These are phyloP conservation scores for Alentia gelatinosa DNA, from an alignment of 2,888 invertebrate species.

Conservation along the genomic window DNA sequence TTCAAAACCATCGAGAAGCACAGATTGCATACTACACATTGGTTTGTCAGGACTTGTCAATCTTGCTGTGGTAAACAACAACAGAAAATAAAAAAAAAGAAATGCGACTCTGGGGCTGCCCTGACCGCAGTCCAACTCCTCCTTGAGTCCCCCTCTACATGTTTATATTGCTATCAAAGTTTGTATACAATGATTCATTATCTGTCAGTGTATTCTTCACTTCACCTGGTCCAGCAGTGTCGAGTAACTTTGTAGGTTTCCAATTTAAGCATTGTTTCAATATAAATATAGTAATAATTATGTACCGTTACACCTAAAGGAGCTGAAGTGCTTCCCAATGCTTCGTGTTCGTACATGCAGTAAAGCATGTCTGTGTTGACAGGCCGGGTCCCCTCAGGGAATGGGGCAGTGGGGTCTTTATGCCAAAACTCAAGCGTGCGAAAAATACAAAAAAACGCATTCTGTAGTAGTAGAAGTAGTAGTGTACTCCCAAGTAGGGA, in stretches of 20 bases:
- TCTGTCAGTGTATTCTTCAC: not conserved
- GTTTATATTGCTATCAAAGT: conserved; percentile 5
- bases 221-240: conserved; percentile 36
- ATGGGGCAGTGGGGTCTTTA: too few species aligned
- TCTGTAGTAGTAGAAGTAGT: too few species aligned
- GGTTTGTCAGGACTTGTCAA: conserved; percentile 4
- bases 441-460: too few species aligned
- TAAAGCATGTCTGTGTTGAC: too few species aligned
- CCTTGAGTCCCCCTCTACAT: not conserved
- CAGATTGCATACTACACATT: conserved; percentile 35
- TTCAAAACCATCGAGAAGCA: conserved; percentile 49
- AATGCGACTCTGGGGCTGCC: not conserved
- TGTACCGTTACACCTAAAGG: not conserved
- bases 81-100: conserved; percentile 11
- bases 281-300: conserved; percentile 34
- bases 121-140: not conserved
- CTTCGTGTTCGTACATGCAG: not conserved
- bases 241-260: not conserved
- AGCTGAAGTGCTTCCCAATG: not conserved
- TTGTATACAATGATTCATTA: conserved; percentile 12
- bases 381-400: too few species aligned
- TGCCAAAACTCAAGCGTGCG: too few species aligned
- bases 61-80: conserved; percentile 12
- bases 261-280: conserved; percentile 7
- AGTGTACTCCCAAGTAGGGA: too few species aligned